Evolutionary conservation across 2,888 invertebrate genomes (phyloP).

Genomic region (Globia sparganii): DNA sequence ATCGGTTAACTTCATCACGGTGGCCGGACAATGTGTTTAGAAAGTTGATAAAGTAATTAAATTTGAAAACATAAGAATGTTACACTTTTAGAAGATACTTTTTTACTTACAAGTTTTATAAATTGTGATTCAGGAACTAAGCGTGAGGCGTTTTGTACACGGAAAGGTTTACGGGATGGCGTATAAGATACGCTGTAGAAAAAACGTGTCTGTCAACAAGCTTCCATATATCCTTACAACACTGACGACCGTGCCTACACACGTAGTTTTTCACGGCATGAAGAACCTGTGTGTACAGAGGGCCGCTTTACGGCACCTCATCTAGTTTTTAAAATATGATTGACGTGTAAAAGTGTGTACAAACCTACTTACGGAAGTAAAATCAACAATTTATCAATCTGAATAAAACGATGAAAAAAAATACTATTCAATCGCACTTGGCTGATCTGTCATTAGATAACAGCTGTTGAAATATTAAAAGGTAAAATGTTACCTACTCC

Average conservation of each 20-base stretch:
- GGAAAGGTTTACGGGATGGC: background rate
- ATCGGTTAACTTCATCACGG: conserved; percentile 19
- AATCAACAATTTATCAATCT: background rate
- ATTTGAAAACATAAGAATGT: background rate
- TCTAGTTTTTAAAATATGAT: background rate
- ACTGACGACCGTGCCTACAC: background rate
- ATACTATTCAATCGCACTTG: background rate
- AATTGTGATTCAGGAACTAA: background rate
- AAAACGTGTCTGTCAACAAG: background rate
- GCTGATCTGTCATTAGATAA: background rate
- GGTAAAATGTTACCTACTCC: background rate
- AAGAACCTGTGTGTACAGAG: background rate
- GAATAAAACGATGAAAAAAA: background rate
- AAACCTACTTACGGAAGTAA: background rate
- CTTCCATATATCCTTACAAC: no score
- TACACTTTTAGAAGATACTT: background rate
- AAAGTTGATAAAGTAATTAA: conserved; percentile 19
- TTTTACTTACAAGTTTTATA: background rate
- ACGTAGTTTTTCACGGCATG: background rate
- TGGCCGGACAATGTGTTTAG: conserved; percentile 5
- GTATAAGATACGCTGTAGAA: background rate
- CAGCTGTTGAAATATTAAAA: no score
- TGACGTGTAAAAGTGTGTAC: background rate
- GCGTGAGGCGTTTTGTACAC: background rate
- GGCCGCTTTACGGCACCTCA: background rate